Percentiles rank a stretch among this genome's conserved stretches.
phyloP scores from a whole-genome alignment of 2,888 invertebrate species.

The Leptinotarsa tumamoca region DNA sequence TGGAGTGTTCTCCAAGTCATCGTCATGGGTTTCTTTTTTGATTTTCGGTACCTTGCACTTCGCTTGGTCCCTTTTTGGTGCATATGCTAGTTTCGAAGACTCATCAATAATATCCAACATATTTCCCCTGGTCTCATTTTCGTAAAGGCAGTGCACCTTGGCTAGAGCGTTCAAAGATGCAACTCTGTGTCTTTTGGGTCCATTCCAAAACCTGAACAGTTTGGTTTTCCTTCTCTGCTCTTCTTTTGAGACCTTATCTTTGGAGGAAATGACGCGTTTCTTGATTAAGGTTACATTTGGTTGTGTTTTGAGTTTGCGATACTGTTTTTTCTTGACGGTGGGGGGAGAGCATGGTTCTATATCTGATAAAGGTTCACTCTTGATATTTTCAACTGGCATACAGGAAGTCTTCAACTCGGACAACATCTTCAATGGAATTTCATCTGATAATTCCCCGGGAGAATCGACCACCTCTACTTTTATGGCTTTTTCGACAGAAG shows the following conservation, averaged over 20 bases:
- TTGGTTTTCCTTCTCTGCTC: constrained; percentile 50
- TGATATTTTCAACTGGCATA: constrained; percentile 34
- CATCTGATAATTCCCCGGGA: constrained; percentile 19
- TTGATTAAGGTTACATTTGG: constrained; percentile 50
- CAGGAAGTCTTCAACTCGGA: neutral
- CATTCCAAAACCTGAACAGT: constrained; percentile 76
- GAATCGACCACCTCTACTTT: constrained; percentile 32
- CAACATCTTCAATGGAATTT: constrained; percentile 53
- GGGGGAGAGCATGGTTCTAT: constrained; percentile 31
- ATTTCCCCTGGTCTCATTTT: constrained; percentile 85
- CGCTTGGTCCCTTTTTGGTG: constrained; percentile 30
- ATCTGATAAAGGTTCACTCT: constrained; percentile 26
- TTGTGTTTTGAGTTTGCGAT: constrained; percentile 46
- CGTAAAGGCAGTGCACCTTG: constrained; percentile 91
- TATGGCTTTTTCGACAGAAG: constrained; percentile 11
- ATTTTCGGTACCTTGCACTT: constrained; percentile 28
- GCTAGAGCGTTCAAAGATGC: constrained; percentile 90
- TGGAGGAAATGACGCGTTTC: constrained; percentile 41
- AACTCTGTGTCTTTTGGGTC: constrained; percentile 86
- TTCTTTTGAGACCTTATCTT: constrained; percentile 37
- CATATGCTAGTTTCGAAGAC: constrained; percentile 34
- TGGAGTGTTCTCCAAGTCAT: constrained; percentile 43
- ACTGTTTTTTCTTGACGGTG: constrained; percentile 26
- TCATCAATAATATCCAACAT: constrained; percentile 66
- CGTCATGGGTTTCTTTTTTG: constrained; percentile 46